phyloP scores from a whole-genome alignment of 2,888 invertebrate genomes.

The Plebejus argus region DNA sequence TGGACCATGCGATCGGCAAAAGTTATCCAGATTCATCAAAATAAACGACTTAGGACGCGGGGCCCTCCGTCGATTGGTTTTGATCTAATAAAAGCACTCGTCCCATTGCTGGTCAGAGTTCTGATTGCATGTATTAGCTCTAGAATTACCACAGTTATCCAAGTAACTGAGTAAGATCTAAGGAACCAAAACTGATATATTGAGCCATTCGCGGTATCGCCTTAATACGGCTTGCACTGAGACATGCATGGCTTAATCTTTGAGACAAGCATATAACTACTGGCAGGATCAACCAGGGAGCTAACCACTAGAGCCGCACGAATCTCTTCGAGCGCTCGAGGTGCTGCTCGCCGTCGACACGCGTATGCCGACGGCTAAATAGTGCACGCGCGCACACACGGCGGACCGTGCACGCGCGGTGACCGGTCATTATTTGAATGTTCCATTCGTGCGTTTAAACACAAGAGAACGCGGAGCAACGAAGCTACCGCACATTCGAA shows the following conservation, averaged over 20 bases:
- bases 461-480: neutral
- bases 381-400: neutral
- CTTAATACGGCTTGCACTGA: slow-evolving; percentile 80
- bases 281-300: slow-evolving; percentile 81
- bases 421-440: neutral
- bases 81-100: slow-evolving; percentile 60
- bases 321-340: neutral
- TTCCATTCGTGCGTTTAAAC: neutral
- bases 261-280: slow-evolving; percentile 85
- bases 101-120: slow-evolving; percentile 67
- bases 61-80: slow-evolving; percentile 70
- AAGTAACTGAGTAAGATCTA: slow-evolving; percentile 74
- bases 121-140: slow-evolving; percentile 84
- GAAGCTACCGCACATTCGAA: neutral
- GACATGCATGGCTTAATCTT: slow-evolving; percentile 85
- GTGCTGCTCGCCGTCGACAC: neutral
- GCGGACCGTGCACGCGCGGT: neutral
- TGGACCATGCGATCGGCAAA: slow-evolving; percentile 59
- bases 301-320: slow-evolving; percentile 41
- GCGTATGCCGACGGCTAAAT: neutral
- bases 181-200: slow-evolving; percentile 82
- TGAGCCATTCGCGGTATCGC: slow-evolving; percentile 83
- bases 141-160: slow-evolving; percentile 83
- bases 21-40: slow-evolving; percentile 74
- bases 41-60: slow-evolving; percentile 61